Percentiles rank a stretch among this genome's conserved stretches.
These are phyloP conservation scores for Pediacus dermestoides DNA, from an alignment of 2,888 invertebrate species.

Conservation along the genomic window DNA sequence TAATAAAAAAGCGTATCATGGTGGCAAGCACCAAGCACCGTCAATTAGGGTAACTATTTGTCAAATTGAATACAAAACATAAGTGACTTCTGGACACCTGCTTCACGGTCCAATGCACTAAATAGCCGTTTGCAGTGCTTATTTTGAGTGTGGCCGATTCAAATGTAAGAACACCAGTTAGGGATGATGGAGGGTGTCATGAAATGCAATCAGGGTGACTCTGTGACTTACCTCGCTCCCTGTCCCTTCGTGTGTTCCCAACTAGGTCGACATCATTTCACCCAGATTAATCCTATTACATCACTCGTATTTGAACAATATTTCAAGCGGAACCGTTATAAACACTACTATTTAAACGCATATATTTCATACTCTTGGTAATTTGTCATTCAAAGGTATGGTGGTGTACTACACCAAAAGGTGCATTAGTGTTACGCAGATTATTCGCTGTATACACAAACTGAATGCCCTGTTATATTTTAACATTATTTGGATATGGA, in stretches of 20 bases:
- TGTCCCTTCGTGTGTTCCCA: slow-evolving; percentile 19
- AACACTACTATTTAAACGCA: slow-evolving; percentile 43
- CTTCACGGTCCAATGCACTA: slow-evolving; percentile 49
- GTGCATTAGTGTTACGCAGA: too few species aligned
- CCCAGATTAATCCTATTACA: slow-evolving; percentile 43
- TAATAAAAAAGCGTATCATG: slow-evolving; percentile 29
- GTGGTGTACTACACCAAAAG: too few species aligned
- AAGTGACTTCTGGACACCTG: slow-evolving; percentile 50
- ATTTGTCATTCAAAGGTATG: too few species aligned
- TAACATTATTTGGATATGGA: too few species aligned
- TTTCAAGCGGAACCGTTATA: slow-evolving; percentile 42
- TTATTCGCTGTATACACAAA: too few species aligned
- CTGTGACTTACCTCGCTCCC: slow-evolving; percentile 26
- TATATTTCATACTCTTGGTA: too few species aligned
- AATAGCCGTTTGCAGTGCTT: slow-evolving; percentile 47
- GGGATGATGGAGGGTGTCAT: too few species aligned
- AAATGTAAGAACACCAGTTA: too few species aligned
- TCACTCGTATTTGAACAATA: slow-evolving; percentile 41
- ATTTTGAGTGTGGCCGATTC: slow-evolving; percentile 43
- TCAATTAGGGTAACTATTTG: too few species aligned
- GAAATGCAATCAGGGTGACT: slow-evolving; percentile 22
- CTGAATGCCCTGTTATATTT: too few species aligned
- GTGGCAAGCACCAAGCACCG: too few species aligned
- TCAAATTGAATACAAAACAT: too few species aligned
- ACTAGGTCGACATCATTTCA: slow-evolving; percentile 37